phyloP scores from a whole-genome alignment of 2,888 invertebrate genomes.

The Megalurothrips usitatus region DNA sequence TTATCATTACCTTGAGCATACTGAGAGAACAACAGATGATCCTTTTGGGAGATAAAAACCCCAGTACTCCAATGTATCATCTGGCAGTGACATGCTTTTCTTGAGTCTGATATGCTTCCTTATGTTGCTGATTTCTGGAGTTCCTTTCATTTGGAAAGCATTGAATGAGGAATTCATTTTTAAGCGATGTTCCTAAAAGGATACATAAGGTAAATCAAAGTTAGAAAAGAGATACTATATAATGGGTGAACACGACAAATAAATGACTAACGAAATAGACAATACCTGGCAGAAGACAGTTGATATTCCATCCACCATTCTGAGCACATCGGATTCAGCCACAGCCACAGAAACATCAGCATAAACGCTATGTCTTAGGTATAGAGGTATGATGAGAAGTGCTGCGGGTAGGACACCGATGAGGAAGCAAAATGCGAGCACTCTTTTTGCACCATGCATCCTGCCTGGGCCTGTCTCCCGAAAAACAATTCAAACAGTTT shows the following conservation, averaged over 20 bases:
- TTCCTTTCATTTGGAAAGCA: conserved; percentile 67
- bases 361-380: conserved; percentile 69
- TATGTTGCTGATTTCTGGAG: conserved; percentile 61
- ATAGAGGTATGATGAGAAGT: conserved; percentile 70
- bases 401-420: conserved; percentile 70
- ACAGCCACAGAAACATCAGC: conserved; percentile 73
- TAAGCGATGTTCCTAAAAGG: conserved; percentile 62
- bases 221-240: neutral
- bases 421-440: conserved; percentile 70
- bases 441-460: conserved; percentile 76
- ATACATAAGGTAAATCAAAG: neutral
- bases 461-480: conserved; percentile 44
- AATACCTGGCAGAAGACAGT: conserved; percentile 68
- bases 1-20: conserved; percentile 64
- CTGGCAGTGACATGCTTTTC: conserved; percentile 76
- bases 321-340: conserved; percentile 78
- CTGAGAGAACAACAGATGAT: conserved; percentile 69
- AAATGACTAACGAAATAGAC: conserved; percentile 12
- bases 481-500: neutral
- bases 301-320: conserved; percentile 76
- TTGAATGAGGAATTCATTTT: conserved; percentile 66
- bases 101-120: conserved; percentile 71
- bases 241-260: neutral
- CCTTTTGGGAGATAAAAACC: conserved; percentile 78
- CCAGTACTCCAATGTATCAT: conserved; percentile 84